These are phyloP conservation scores for Thryonomys swinderianus DNA, from an alignment of 2,113 vertebrate genomes.

Conservation along the genomic window DNA sequence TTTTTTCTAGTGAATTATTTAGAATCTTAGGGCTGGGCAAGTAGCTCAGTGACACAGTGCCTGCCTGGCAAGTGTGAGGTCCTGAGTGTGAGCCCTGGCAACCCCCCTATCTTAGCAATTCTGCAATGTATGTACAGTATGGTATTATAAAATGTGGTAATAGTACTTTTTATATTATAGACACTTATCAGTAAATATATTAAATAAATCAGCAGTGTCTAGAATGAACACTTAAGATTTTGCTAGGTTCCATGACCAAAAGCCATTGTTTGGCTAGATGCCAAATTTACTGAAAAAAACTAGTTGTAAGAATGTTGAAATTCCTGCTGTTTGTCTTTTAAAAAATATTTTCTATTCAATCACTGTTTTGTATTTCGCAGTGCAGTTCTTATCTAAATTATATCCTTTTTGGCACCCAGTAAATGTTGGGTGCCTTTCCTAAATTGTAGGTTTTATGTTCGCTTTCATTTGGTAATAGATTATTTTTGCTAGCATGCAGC, in stretches of 20 bases:
- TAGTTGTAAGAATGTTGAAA: background rate
- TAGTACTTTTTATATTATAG: background rate
- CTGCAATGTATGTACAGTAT: background rate
- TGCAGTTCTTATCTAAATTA: background rate
- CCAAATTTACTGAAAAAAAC: background rate
- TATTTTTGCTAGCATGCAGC: background rate
- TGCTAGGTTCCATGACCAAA: background rate
- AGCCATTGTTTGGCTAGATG: background rate
- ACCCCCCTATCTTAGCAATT: background rate
- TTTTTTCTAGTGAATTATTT: too few species aligned
- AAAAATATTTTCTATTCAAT: background rate
- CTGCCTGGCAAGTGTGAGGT: too few species aligned
- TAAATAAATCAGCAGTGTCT: background rate
- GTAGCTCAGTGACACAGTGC: too few species aligned
- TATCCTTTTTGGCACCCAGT: background rate
- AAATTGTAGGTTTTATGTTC: background rate
- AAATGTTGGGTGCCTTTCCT: background rate
- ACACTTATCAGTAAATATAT: background rate
- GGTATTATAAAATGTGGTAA: background rate
- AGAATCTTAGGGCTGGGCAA: too few species aligned
- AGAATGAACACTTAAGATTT: too few species aligned
- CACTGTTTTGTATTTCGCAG: background rate
- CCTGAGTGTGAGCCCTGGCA: too few species aligned
- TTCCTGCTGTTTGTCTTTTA: background rate
- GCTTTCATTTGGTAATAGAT: background rate